Base-by-base conservation (phyloP, 1,140 invertebrate genomes). In the Atta colombica region DNA sequence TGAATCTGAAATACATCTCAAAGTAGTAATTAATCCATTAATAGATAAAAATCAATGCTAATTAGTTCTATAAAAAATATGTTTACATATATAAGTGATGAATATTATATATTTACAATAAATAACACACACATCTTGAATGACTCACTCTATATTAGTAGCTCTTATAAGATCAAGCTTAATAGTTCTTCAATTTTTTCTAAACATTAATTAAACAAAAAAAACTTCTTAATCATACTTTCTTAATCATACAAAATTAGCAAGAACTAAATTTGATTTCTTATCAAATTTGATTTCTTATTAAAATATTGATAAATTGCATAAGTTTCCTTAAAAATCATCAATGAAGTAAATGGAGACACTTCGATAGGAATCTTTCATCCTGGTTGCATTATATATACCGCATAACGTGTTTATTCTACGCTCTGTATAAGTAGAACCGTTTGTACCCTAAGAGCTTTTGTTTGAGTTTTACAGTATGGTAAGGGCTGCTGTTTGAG, bases 371-470 rank as follows among this genome's bases (percentile, higher is more conserved):
- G 14, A 49, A 35, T 61, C 68, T 61, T 16, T 28, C 14, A 45
- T 71, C 16, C 7, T 60, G n/a, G 14, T 58, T 35, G 28, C 53
- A 71, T 35, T 39, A 14, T 82, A 5, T 8, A 39, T 58, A 45
- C 45, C 68, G 25, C 5, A 31, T 25, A 68, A 53, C 14, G 39
- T 7, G 25, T 61, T 74, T 61, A 81, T 75, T 82, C 39, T 80
- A 80, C n/a, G 12, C 18, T 61, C 68, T 72, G 7, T 18, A 49
- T 16, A 84, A 75, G 21, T 84, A 74, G 25, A 84, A 28, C 8
- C n/a, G 25, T 72, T 69, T 35, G 16, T 25, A 66, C 21, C 45
- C 39, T 63, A 53, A 66, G n/a, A 65, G 12, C 28, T 66, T 80
- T 55, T 10, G n/a, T 58, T 16, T 31, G 21, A 58, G 8, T 66